Evolutionary conservation across 1,140 invertebrate species (phyloP).

Genomic region (Lithobius niger): DNA sequence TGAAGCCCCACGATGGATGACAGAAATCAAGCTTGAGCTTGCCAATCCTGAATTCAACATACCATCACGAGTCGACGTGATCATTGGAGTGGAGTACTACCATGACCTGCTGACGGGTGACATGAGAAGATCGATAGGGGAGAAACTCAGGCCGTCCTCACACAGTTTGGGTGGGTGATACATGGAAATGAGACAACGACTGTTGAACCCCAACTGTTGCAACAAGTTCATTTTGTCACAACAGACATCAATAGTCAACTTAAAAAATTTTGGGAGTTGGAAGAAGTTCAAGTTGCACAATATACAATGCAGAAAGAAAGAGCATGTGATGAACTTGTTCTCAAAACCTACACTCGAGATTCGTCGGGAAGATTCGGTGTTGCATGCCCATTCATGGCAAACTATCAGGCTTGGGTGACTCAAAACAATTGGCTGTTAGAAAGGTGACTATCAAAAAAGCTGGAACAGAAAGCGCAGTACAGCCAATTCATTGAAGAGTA

Average conservation of each 20-base stretch:
- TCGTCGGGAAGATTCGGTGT: background rate
- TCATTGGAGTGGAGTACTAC: no score
- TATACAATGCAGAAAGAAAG: background rate
- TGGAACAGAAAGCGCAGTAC: background rate
- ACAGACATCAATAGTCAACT: background rate
- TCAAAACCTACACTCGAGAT: background rate
- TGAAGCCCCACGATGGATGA: no score
- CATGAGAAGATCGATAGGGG: no score
- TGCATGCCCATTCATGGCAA: background rate
- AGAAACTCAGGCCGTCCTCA: no score
- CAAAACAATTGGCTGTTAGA: background rate
- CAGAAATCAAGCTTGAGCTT: no score
- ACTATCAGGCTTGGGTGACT: background rate
- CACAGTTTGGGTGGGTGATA: no score
- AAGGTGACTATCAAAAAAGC: background rate
- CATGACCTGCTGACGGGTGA: no score
- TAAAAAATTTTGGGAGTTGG: background rate
- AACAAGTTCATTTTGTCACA: background rate
- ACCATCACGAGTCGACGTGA: no score
- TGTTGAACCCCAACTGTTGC: no score
- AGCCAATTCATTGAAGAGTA: constrained; percentile 3
- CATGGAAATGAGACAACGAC: no score
- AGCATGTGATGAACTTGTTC: background rate
- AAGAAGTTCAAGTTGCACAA: background rate
- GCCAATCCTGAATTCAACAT: no score